These are phyloP conservation scores for Bergia sp. DNA, from an alignment of 92 coral and sea anemone genomes.

Conservation along the genomic window DNA sequence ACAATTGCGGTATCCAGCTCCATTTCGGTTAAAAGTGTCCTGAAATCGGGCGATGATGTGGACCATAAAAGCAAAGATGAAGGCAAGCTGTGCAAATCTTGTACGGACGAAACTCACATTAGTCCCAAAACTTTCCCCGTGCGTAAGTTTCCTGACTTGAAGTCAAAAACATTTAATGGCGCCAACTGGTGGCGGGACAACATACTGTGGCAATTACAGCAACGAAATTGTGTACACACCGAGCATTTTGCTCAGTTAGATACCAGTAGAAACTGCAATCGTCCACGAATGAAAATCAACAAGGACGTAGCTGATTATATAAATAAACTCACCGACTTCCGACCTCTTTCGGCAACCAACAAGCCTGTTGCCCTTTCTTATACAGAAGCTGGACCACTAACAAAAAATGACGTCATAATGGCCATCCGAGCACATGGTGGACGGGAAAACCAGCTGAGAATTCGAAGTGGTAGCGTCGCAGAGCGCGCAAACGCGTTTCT, in stretches of 20 bases:
- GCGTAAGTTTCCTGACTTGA: conserved; percentile 46
- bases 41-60: neutral
- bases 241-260: conserved; percentile 69
- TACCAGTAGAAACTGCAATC: conserved; percentile 47
- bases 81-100: conserved; percentile 16
- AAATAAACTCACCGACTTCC: conserved; percentile 69
- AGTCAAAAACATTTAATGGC: conserved; percentile 41
- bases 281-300: conserved; percentile 63
- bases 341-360: conserved; percentile 50
- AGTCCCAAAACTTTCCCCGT: conserved; percentile 23
- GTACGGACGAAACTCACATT: conserved; percentile 21
- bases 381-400: conserved; percentile 55
- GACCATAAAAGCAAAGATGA: conserved; percentile 2
- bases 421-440: conserved; percentile 76
- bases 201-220: conserved; percentile 72
- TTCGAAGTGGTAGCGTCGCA: conserved; percentile 68
- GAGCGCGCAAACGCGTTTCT: conserved; percentile 71
- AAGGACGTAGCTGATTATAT: conserved; percentile 78
- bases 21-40: neutral
- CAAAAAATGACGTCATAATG: conserved; percentile 59
- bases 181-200: conserved; percentile 85
- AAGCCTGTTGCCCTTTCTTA: conserved; percentile 48
- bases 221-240: conserved; percentile 76
- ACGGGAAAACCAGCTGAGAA: conserved; percentile 29
- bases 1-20: neutral